Base-by-base conservation (phyloP, 2,113 vertebrate genomes). In the Crypturellus undulatus region DNA sequence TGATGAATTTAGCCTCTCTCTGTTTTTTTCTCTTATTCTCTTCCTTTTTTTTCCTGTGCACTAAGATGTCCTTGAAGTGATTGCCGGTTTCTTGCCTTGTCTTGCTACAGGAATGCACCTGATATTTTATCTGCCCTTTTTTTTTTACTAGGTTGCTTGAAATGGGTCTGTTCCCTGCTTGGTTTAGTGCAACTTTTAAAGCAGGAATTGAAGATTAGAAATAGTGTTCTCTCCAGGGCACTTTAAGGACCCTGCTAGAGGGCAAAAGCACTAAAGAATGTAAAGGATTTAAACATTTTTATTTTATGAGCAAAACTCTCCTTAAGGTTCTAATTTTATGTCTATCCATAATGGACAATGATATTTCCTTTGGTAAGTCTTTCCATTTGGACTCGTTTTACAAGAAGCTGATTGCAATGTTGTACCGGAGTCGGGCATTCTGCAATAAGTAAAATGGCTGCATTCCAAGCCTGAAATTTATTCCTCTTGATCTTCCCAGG, bases 81-180 rank as follows among this genome's bases (percentile, higher is more conserved):
- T 79, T 94, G 83, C 73, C 92, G 77, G 90, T 96, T 96, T 81
- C 93, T 94, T 90, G 60, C 84, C 72, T 95, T 63, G 16, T 30
- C 15, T 32, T 95, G 72, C 78, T 94, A 8, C 69, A 89, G 72
- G 58, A 96, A 26, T 32, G n/a, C 28, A 38, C 59, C 68, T 78
- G 76, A 68, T 93, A 72, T 76, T 95, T 95, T 89, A 84, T 89
- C 88, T 93, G 89, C 92, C 73, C 43, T 87, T 95, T 22, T n/a
- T n/a, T 49, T 49, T 49, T 49, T 49, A 94, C 89, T 87, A 87
- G 45, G 54, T 87, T 93, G 79, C 93, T 92, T 91, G 75, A 47
- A 90, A 78, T 0, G 2, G 36, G 30, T 70, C 71, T 89, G 67
- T 79, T 94, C 62, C 21, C 68, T 79, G 64, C 38, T 86, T 93